These are phyloP conservation scores for Ursus arctos DNA, from an alignment of 2,113 vertebrate species.

Conservation along the genomic window DNA sequence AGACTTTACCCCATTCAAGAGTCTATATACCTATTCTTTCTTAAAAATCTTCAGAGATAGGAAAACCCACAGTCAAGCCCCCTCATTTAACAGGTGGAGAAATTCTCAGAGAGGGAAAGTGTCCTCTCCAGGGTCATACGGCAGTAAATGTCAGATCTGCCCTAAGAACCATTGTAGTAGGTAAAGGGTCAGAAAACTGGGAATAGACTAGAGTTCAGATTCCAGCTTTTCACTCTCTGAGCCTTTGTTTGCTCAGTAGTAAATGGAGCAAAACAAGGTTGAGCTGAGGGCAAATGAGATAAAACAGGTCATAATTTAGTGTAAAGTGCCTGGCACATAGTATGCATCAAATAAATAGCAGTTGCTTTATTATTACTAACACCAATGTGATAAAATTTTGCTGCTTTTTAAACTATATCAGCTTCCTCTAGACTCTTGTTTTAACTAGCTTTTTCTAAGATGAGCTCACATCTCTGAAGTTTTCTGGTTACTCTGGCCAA, in stretches of 20 bases:
- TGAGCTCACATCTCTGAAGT: background rate
- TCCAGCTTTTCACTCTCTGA: background rate
- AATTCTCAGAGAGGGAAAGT: background rate
- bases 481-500: slow-evolving; percentile 53
- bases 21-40: background rate
- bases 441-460: slow-evolving; percentile 21
- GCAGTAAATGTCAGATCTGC: background rate
- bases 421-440: slow-evolving; percentile 6
- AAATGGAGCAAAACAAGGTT: background rate
- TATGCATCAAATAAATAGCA: background rate
- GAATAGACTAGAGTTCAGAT: background rate
- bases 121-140: background rate
- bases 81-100: background rate
- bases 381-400: background rate
- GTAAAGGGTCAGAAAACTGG: background rate
- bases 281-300: background rate
- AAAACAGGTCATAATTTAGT: background rate
- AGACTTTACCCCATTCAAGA: background rate
- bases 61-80: background rate
- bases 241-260: background rate
- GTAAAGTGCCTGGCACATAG: background rate
- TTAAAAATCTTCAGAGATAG: background rate
- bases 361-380: background rate
- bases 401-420: background rate
- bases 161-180: background rate